A percentile compares a stretch with the other conserved stretches of the same genome.
Conservation (phyloP, 2,797 vertebrate genomes). For the Phrynocephalus vlangalii region DNA sequence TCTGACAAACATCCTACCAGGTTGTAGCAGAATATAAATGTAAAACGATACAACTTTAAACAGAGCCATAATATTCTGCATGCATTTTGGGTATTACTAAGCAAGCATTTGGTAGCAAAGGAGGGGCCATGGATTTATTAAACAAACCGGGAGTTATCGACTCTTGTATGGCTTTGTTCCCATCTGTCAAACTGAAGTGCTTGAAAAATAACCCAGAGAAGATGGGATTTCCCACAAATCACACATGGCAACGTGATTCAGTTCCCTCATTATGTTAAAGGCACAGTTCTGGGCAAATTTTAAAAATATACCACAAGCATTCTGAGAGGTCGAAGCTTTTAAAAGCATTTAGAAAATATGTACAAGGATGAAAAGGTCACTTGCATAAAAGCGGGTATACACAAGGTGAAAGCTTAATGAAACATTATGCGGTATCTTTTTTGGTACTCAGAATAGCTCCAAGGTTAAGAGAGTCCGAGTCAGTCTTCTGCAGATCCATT, state of each 20-base stretch:
- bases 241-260: slow-evolving; percentile 70
- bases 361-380: slow-evolving; percentile 82
- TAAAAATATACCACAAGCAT: slow-evolving; percentile 76
- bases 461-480: slow-evolving; percentile 92
- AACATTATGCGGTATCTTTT: slow-evolving; percentile 85
- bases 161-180: slow-evolving; percentile 73
- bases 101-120: slow-evolving; percentile 73
- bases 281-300: slow-evolving; percentile 73
- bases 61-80: slow-evolving; percentile 49
- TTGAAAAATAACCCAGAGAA: slow-evolving; percentile 74
- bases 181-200: slow-evolving; percentile 78
- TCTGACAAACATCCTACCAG: slow-evolving; percentile 22
- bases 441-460: slow-evolving; percentile 88
- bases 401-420: slow-evolving; percentile 87
- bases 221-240: slow-evolving; percentile 76
- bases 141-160: slow-evolving; percentile 69
- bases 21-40: slow-evolving; percentile 1
- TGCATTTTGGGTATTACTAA: slow-evolving; percentile 57
- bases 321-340: slow-evolving; percentile 80
- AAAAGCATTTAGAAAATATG: slow-evolving; percentile 83
- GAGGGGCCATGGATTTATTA: slow-evolving; percentile 68
- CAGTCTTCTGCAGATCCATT: slow-evolving; percentile 96
- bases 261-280: slow-evolving; percentile 72
- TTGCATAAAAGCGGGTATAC: slow-evolving; percentile 78
- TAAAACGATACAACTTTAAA: slow-evolving; percentile 44